Evolutionary conservation across 1,140 invertebrate genomes (phyloP), one percentile per base, ranked within the genome.

Genomic region (Diachasmimorpha longicaudata): DNA sequence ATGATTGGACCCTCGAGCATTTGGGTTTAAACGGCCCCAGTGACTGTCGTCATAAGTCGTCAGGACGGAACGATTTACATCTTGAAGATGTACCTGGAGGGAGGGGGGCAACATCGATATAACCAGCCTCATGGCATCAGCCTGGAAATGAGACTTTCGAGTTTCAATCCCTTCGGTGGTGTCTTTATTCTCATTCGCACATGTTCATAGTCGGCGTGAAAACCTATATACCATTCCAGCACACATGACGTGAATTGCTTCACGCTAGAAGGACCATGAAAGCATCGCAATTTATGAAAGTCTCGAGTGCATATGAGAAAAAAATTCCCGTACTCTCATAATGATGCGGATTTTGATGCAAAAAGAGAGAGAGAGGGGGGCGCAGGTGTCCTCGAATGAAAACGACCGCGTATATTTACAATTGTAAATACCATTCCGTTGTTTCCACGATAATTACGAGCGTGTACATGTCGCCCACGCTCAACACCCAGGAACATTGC

Each of bases 1-100:
- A 76, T 76, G 75, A 76, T 76, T 76, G 75, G 75, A 76, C 75
- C 75, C 75, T 67, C 52, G 42, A 76, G 75, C 75, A 55, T 70
- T 72, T 71, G 23, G 74, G 75, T 63, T 76, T 66, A 6, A 70
- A 25, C 58, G 0, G 58, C 23, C 21, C 31, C 11, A 25, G 58
- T 63, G 58, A 63, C 58, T 63, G 58, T 63, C 58, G 58, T 63
- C 75, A 68, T 72, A 76, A 76, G 58, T 76, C 58, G 21, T 72
- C 58, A 71, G 25, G 74, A n/a, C 23, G 74, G 58, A 58, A 55
- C 55, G 36, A 48, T 46, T 70, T 55, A 21, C 71, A 11, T 58
- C 48, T 4, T 63, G 25, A 66, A 63, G 58, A 63, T 25, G 58
- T 14, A 31, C 14, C 58, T 63, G 10, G 21, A 63, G 58, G 58